Base-by-base conservation (phyloP, 2,888 invertebrate species). In the Loripinus fragilis region DNA sequence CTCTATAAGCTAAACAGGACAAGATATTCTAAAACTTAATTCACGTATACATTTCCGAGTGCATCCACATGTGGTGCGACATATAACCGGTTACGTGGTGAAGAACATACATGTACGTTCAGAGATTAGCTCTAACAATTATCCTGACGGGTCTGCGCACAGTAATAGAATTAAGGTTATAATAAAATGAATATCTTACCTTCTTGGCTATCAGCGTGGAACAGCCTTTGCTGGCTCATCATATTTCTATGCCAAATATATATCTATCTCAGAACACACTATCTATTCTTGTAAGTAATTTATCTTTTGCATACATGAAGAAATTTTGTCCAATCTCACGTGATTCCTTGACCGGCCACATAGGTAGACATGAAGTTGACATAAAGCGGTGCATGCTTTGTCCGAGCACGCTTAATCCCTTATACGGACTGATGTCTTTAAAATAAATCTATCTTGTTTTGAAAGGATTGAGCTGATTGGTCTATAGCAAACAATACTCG, bases 331-430 rank as follows among this genome's bases (percentile, higher is more conserved):
- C 23, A 52, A 12, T 8, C 28, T 60, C 60, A 60, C 60, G 60
- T 60, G 60, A 60, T 60, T 60, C 33, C 20, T 52, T 60, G 60
- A 60, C 60, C 60, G 33, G 17, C 33, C 60, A 33, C 7, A 17
- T 33, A 33, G 10, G 52, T 52, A 25, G 25, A 52, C 25, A 52
- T 30, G 33, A 17, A 33, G 20, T 8, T 60, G 60, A 60, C 60
- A 30, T 1, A 25, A 60, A 30, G 60, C 10, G 12, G 30, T 20
- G 30, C 60, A 60, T 20, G 60, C 60, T 12, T 33, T 60, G 60
- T 60, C 60, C 33, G 33, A 60, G 60, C 60, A 60, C 28, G 60
- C 60, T 60, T 60, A 60, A 60, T 60, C 60, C 60, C 12, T 60
- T 60, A 33, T 33, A 33, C 10, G 33, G 33, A n/a, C 33, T 20